Evolutionary conservation across 2,797 vertebrate species (phyloP).

Genomic region (Scarus forsteni): DNA sequence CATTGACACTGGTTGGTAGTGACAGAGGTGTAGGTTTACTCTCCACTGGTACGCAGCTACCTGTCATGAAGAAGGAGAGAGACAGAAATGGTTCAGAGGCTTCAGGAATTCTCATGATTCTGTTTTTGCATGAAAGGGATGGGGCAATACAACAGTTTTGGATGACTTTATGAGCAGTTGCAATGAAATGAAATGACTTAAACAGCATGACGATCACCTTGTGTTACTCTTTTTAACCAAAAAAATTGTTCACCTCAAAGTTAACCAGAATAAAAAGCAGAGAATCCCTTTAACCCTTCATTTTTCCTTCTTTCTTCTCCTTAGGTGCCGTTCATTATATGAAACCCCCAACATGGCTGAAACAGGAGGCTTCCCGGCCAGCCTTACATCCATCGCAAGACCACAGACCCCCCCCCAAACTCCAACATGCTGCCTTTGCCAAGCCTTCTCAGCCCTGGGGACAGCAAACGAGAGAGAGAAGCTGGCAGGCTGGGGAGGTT

Average conservation of each 20-base stretch:
- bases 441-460: constrained; percentile 38
- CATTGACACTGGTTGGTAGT: too few relatives aligned
- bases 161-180: too few relatives aligned
- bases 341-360: constrained; percentile 89
- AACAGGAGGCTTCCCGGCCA: constrained; percentile 81
- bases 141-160: too few relatives aligned
- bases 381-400: constrained; percentile 68
- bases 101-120: too few relatives aligned
- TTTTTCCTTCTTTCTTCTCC: constrained; percentile 81
- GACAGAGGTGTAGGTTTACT: too few relatives aligned
- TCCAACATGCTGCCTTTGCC: constrained; percentile 40
- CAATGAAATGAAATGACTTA: too few relatives aligned
- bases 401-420: constrained; percentile 21
- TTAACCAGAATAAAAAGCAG: constrained; percentile 19
- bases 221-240: too few relatives aligned
- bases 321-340: constrained; percentile 99
- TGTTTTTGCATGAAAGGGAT: too few relatives aligned
- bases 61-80: too few relatives aligned
- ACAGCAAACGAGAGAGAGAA: constrained; percentile 23
- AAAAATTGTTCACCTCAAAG: background rate
- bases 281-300: constrained; percentile 54
- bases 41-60: too few relatives aligned
- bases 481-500: constrained; percentile 27
- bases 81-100: too few relatives aligned
- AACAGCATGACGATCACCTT: too few relatives aligned